phyloP scores from a whole-genome alignment of 2,888 invertebrate species.

The Harpalus rubripes region DNA sequence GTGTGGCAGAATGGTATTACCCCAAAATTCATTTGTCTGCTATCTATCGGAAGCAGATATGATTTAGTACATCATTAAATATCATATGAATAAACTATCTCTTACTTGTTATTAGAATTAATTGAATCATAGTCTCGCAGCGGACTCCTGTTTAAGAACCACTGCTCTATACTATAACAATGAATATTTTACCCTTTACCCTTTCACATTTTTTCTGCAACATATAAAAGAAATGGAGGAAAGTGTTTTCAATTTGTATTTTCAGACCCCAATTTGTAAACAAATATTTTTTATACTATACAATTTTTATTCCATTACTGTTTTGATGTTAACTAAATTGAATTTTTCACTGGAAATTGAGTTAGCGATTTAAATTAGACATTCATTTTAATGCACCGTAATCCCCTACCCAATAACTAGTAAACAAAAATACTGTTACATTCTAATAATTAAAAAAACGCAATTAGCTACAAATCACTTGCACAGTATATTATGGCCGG shows the following conservation, averaged over 20 bases:
- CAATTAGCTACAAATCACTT: background rate
- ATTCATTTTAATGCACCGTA: constrained; percentile 21
- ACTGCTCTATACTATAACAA: constrained; percentile 4
- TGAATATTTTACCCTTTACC: constrained; percentile 43
- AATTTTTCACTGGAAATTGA: constrained; percentile 17
- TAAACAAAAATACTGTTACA: background rate
- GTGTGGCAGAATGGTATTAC: no score
- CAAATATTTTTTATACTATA: constrained; percentile 2
- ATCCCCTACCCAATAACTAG: background rate
- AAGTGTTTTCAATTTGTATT: constrained; percentile 13
- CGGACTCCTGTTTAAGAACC: no score
- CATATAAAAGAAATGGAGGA: constrained; percentile 7
- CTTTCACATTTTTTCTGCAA: constrained; percentile 7
- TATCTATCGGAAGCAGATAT: no score
- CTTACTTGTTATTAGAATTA: no score
- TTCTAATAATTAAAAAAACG: background rate
- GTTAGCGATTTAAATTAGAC: constrained; percentile 1
- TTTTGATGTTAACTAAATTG: constrained; percentile 1
- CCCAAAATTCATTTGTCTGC: no score
- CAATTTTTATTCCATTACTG: background rate
- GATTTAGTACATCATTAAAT: no score
- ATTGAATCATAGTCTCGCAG: no score
- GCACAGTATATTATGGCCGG: background rate
- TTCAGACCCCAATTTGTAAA: background rate
- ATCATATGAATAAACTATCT: no score